Conservation (phyloP, 2,113 vertebrate species). For the Aldabrachelys gigantea region DNA sequence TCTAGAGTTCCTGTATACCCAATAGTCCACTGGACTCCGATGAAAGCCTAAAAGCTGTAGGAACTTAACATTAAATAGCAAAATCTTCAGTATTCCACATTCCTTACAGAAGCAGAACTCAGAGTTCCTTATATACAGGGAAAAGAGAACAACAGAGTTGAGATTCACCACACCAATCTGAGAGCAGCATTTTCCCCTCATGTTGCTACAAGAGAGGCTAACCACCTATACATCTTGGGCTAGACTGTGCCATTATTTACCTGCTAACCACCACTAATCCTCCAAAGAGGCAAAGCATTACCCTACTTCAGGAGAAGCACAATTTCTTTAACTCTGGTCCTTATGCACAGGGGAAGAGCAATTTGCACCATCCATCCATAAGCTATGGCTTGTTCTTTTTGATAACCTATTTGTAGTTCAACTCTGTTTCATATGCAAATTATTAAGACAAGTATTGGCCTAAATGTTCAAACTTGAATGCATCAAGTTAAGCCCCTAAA, state of each 20-base stretch:
- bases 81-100: neutral
- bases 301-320: neutral
- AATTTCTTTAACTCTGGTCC: neutral
- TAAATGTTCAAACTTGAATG: neutral
- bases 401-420: neutral
- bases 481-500: neutral
- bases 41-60: neutral
- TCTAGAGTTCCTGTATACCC: rapidly evolving
- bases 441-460: neutral
- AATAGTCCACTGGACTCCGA: neutral
- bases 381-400: neutral
- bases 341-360: neutral
- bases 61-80: neutral
- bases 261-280: neutral
- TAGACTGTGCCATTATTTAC: neutral
- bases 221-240: neutral
- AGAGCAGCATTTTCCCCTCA: neutral
- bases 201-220: neutral
- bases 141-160: neutral
- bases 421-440: neutral
- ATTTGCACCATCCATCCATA: neutral
- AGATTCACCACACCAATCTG: neutral
- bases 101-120: neutral
- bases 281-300: neutral
- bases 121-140: neutral